Percentiles rank a stretch among this genome's conserved stretches.
These are phyloP conservation scores for Notarius lentiginosus DNA, from an alignment of 2,113 vertebrate genomes.

Conservation along the genomic window DNA sequence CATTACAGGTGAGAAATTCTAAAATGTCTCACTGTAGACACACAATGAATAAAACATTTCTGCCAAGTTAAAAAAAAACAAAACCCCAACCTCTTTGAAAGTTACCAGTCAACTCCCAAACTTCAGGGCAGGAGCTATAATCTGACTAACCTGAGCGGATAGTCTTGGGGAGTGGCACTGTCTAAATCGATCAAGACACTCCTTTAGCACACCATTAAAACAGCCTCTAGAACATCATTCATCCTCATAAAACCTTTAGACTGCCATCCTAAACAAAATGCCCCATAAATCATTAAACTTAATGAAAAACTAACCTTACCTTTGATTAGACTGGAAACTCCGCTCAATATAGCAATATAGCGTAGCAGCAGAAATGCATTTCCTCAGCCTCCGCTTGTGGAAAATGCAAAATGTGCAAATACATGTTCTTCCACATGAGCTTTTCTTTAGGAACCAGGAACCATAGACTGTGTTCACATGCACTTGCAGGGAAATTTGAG, in stretches of 20 bases:
- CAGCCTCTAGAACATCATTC: not conserved
- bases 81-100: not conserved
- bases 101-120: not conserved
- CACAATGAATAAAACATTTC: not conserved
- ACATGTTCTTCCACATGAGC: not conserved
- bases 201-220: conserved; percentile 33
- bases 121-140: conserved; percentile 2
- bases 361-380: conserved; percentile 1
- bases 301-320: not conserved
- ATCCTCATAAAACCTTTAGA: not conserved
- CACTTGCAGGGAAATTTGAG: conserved; percentile 34
- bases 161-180: not conserved
- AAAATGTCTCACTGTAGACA: not conserved
- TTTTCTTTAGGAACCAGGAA: conserved; percentile 25
- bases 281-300: not conserved
- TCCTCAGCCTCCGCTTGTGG: not conserved
- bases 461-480: not conserved
- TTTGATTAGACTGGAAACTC: not conserved
- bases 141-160: not conserved
- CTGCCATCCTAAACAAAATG: too few species aligned
- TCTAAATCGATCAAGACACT: conserved; percentile 3
- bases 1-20: conserved; percentile 9
- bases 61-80: not conserved
- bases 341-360: not conserved
- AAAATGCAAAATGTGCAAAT: not conserved